Base-by-base conservation (phyloP, 2,888 invertebrate genomes). In the Polydrusus cervinus region DNA sequence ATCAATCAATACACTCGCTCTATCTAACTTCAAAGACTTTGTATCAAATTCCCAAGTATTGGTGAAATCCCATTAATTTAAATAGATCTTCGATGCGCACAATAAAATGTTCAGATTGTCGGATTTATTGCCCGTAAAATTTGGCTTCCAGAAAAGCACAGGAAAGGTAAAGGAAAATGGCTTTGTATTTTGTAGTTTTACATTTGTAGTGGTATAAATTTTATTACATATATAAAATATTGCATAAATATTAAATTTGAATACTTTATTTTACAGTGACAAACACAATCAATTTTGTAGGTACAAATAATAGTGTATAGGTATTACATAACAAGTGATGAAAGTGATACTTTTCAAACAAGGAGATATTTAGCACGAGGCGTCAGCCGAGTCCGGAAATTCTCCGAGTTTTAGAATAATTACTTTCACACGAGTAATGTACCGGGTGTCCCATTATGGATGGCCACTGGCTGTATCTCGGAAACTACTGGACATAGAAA, bases 121-220 rank as follows among this genome's bases (percentile, higher is more conserved):
- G 57, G 38, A 60, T 60, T 60, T 60, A 60, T 60, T 38, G 57
- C 38, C 57, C 38, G 57, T 60, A 60, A 60, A 60, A 60, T 60
- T 60, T 60, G 57, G 57, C 57, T 60, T 60, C 57, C 38, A 40
- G 38, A 60, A 38, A 38, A 38, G 38, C 57, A 16, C 38, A 60
- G 38, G 57, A 60, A 60, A 60, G 38, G 38, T 60, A 38, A 16
- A 60, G 57, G 57, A 60, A 40, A 38, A 38, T 60, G 57, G 57
- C 11, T 55, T 60, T 60, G 38, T 60, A 60, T 60, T 60, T 60
- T 38, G 57, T 60, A 60, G 57, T 60, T 60, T 60, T 60, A 60
- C 38, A 38, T 60, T 38, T 60, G 38, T 38, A 57, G 57, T 53
- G 57, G 34, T 57, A 57, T 60, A 60, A 60, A 60, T 40, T 60